phyloP scores from a whole-genome alignment of 2,888 invertebrate genomes.

The Eristalis arbustorum region DNA sequence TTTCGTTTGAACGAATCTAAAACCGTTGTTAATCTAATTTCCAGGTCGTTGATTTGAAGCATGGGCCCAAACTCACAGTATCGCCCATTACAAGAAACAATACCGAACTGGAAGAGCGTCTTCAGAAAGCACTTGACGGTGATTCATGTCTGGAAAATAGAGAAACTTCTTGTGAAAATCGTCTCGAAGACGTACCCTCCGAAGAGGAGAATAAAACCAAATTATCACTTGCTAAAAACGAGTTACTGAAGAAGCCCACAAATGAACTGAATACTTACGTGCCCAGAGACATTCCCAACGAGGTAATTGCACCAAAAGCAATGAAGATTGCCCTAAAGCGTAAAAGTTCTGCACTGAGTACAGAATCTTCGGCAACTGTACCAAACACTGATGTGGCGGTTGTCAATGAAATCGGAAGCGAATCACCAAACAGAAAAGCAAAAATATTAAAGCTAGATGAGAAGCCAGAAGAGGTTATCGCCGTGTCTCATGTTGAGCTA shows the following conservation, averaged over 20 bases:
- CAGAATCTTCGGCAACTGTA: conserved; percentile 23
- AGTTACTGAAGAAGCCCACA: conserved; percentile 76
- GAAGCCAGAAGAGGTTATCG: too few relatives aligned
- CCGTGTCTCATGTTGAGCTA: too few relatives aligned
- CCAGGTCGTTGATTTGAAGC: conserved; percentile 91
- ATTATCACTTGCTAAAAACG: conserved; percentile 75
- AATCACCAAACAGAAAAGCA: conserved; percentile 80
- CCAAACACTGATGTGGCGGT: conserved; percentile 35
- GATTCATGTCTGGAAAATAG: conserved; percentile 78
- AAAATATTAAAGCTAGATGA: conserved; percentile 82
- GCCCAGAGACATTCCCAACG: conserved; percentile 37
- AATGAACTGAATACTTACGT: conserved; percentile 53
- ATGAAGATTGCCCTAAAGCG: conserved; percentile 78
- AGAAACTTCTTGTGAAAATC: conserved; percentile 79
- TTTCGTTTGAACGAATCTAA: background rate
- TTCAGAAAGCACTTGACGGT: conserved; percentile 83
- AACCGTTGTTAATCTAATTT: background rate
- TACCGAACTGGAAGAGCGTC: conserved; percentile 88
- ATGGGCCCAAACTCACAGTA: conserved; percentile 89
- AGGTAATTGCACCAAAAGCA: conserved; percentile 62
- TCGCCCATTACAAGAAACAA: conserved; percentile 89
- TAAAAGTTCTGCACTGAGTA: conserved; percentile 73
- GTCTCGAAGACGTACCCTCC: conserved; percentile 77
- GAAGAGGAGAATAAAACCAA: conserved; percentile 80
- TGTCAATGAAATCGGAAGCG: conserved; percentile 74